Conservation (phyloP, 2,797 vertebrate genomes). For the Macropodus opercularis region DNA sequence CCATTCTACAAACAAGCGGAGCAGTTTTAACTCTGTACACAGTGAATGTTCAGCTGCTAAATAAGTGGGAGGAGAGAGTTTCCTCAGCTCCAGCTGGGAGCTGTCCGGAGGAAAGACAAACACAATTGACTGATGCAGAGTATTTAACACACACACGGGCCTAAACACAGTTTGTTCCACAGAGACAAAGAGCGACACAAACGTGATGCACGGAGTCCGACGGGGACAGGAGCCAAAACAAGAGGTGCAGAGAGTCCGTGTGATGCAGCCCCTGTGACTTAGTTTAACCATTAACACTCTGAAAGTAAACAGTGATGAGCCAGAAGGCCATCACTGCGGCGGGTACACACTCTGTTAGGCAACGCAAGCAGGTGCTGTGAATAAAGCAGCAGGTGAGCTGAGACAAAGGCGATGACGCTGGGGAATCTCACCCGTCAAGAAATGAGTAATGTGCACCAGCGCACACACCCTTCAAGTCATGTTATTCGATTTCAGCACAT, state of each 20-base stretch:
- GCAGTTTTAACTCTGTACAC: slow-evolving; percentile 1
- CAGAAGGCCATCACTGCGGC: slow-evolving; percentile 17
- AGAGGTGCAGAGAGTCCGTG: no score
- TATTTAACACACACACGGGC: background rate
- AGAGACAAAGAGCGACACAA: background rate
- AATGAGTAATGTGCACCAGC: background rate
- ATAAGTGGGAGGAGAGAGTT: slow-evolving; percentile 15
- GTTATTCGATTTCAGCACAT: background rate
- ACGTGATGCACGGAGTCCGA: background rate
- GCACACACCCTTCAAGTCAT: background rate
- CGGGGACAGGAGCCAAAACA: no score
- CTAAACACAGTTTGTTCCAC: background rate
- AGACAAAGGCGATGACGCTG: background rate
- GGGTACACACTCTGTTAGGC: background rate
- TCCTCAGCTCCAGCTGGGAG: slow-evolving; percentile 35
- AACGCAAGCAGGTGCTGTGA: background rate
- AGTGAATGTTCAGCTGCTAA: slow-evolving; percentile 21
- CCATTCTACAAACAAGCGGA: background rate
- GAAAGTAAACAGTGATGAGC: slow-evolving; percentile 44
- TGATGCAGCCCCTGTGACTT: no score
- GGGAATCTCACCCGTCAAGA: background rate
- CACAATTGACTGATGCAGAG: slow-evolving; percentile 23
- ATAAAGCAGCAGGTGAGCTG: background rate
- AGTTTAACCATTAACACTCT: slow-evolving; percentile 62
- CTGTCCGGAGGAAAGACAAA: slow-evolving; percentile 21